Evolutionary conservation across 2,797 vertebrate genomes (phyloP).

Genomic region (Discoglossus pictus): DNA sequence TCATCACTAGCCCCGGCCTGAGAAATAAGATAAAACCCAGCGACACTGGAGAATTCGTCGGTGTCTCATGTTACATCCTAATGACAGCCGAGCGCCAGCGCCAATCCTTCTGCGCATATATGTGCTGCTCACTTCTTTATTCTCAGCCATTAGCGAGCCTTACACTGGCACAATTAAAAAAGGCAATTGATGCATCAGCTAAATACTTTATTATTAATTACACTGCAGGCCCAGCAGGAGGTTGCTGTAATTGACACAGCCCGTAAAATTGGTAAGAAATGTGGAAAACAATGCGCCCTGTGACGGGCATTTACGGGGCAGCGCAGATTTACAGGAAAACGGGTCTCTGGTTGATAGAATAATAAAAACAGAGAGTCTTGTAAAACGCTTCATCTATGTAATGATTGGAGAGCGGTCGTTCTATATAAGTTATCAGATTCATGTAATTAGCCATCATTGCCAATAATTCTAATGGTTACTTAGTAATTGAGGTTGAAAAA

Average conservation of each 20-base stretch:
- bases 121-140: constrained; percentile 43
- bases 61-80: constrained; percentile 29
- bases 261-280: constrained; percentile 31
- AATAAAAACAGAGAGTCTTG: too few relatives aligned
- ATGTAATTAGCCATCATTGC: too few relatives aligned
- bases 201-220: constrained; percentile 68
- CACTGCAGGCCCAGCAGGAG: constrained; percentile 57
- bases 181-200: constrained; percentile 59
- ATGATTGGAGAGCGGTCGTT: too few relatives aligned
- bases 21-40: too few relatives aligned
- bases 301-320: constrained; percentile 16
- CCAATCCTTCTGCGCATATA: constrained; percentile 41
- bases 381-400: too few relatives aligned
- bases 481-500: too few relatives aligned
- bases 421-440: too few relatives aligned
- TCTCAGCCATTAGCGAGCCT: constrained; percentile 52
- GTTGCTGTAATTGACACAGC: constrained; percentile 46
- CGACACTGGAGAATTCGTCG: constrained; percentile 21
- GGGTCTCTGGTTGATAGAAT: too few relatives aligned
- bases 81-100: neutral
- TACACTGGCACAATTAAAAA: constrained; percentile 65
- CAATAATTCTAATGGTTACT: too few relatives aligned
- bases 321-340: neutral
- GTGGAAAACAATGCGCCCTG: constrained; percentile 20
- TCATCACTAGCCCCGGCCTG: too few relatives aligned